Evolutionary conservation across 2,797 vertebrate genomes (phyloP).

Genomic region (Sternarchorhynchus goeldii): DNA sequence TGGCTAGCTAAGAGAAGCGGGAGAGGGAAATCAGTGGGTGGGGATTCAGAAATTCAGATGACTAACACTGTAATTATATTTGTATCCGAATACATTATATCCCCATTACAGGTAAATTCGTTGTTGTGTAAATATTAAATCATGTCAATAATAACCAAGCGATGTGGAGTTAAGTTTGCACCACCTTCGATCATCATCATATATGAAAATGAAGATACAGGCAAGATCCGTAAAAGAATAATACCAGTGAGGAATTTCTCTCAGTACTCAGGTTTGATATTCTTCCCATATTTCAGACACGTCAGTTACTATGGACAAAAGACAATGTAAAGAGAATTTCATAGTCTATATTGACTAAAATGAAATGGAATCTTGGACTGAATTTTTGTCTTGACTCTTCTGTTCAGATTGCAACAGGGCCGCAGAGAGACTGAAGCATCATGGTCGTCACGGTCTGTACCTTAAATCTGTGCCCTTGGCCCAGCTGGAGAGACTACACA

Average conservation of each 20-base stretch:
- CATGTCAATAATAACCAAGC: slow-evolving; percentile 81
- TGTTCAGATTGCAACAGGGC: slow-evolving; percentile 81
- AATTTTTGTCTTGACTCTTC: neutral
- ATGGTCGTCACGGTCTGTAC: slow-evolving; percentile 84
- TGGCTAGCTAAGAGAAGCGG: too few relatives aligned
- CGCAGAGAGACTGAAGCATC: slow-evolving; percentile 88
- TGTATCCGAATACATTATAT: neutral
- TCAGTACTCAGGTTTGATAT: slow-evolving; percentile 80
- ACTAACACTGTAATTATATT: neutral
- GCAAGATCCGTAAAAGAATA: slow-evolving; percentile 80
- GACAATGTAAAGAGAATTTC: too few relatives aligned
- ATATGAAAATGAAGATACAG: slow-evolving; percentile 74
- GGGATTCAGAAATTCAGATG: neutral
- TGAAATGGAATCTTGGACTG: too few relatives aligned
- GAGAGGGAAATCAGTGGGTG: too few relatives aligned
- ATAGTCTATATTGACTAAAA: too few relatives aligned
- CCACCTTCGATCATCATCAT: slow-evolving; percentile 87
- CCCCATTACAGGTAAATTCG: slow-evolving; percentile 1
- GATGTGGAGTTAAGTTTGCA: slow-evolving; percentile 86
- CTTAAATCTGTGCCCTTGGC: slow-evolving; percentile 79
- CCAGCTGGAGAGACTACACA: slow-evolving; percentile 85
- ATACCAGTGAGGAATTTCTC: slow-evolving; percentile 91
- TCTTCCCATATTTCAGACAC: neutral
- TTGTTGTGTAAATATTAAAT: neutral
- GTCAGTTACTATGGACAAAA: neutral